A percentile compares a stretch with the other conserved stretches of the same genome.
phyloP scores from a whole-genome alignment of 2,888 invertebrate genomes.

The Lasioglossum villosulum region DNA sequence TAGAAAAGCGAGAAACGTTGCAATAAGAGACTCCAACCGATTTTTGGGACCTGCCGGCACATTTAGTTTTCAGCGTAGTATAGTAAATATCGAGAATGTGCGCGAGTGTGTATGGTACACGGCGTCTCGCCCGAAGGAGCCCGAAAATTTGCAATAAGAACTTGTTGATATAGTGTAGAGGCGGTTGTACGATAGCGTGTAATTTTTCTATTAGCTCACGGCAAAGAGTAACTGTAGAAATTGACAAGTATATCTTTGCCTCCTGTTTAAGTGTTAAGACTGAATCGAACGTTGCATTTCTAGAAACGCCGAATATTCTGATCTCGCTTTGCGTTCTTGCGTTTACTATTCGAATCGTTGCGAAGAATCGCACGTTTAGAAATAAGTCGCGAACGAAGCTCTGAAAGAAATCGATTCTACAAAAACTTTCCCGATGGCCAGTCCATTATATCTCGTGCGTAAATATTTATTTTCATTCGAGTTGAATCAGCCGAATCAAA shows the following conservation, averaged over 20 bases:
- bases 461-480: background rate
- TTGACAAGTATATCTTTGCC: constrained; percentile 22
- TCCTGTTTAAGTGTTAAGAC: constrained; percentile 56
- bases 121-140: background rate
- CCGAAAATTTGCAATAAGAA: constrained; percentile 1
- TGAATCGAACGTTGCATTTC: constrained; percentile 40
- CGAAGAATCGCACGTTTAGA: background rate
- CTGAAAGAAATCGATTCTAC: background rate
- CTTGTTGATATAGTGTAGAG: constrained; percentile 4
- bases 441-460: background rate
- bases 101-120: background rate
- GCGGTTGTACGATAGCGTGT: constrained; percentile 15
- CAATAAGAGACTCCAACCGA: background rate
- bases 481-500: background rate
- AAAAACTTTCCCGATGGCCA: background rate
- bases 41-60: background rate
- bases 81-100: background rate
- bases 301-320: background rate
- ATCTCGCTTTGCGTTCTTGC: background rate
- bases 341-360: background rate
- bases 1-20: background rate
- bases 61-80: constrained; percentile 5
- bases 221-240: constrained; percentile 22
- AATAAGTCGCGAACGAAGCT: background rate
- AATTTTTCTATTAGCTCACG: constrained; percentile 14